Conservation (phyloP, 2,888 invertebrate species). For the Lochmaea crataegi region DNA sequence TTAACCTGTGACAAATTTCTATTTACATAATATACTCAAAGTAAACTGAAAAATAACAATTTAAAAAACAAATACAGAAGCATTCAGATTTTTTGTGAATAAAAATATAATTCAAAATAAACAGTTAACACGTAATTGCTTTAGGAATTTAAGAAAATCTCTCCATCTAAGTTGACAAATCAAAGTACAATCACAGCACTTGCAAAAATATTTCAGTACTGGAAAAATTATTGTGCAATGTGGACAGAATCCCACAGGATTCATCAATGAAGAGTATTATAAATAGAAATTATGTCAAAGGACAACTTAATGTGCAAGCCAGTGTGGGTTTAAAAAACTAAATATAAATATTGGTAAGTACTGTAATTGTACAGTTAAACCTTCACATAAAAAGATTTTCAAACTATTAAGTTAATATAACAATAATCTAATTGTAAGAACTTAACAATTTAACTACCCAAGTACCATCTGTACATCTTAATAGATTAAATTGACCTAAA, state of each 20-base stretch:
- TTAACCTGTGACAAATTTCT: too few relatives aligned
- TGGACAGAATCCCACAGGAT: not conserved
- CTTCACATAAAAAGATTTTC: not conserved
- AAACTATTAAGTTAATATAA: not conserved
- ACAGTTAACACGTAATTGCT: too few relatives aligned
- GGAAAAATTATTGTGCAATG: not conserved
- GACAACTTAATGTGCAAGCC: slow-evolving; percentile 44
- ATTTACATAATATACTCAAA: too few relatives aligned
- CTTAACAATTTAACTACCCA: slow-evolving; percentile 10
- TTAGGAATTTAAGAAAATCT: too few relatives aligned
- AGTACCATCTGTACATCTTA: slow-evolving; percentile 24
- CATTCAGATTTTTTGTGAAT: too few relatives aligned
- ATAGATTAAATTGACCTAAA: slow-evolving; percentile 24
- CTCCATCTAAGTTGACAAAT: not conserved
- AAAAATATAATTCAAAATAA: too few relatives aligned
- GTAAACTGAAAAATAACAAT: too few relatives aligned
- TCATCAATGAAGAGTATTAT: slow-evolving; percentile 32
- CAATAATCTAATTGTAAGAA: not conserved
- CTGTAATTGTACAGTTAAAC: slow-evolving; percentile 2
- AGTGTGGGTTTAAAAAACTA: slow-evolving; percentile 33
- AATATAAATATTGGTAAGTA: slow-evolving; percentile 34
- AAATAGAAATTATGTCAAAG: slow-evolving; percentile 51
- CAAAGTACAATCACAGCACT: not conserved
- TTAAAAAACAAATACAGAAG: too few relatives aligned
- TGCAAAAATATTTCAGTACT: not conserved